phyloP scores from a whole-genome alignment of 2,888 invertebrate species.

The Desoria tigrina region DNA sequence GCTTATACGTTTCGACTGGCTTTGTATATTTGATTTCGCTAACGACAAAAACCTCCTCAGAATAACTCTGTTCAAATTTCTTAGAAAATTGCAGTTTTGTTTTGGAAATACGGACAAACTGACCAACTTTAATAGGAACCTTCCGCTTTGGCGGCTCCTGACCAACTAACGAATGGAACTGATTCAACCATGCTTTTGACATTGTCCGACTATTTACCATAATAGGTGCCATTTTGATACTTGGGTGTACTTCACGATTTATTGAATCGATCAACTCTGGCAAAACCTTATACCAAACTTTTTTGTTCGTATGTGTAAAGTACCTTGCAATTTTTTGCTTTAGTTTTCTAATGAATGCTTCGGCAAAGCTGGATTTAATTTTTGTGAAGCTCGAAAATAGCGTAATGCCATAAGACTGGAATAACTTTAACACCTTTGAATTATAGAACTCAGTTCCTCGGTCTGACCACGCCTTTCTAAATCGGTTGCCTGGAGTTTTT shows the following conservation, averaged over 20 bases:
- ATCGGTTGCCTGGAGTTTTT: not conserved
- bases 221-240: too few species aligned
- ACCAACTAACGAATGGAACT: too few species aligned
- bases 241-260: too few species aligned
- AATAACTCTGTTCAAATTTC: not conserved
- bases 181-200: too few species aligned
- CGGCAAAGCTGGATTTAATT: not conserved
- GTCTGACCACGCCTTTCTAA: not conserved
- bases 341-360: not conserved
- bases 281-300: not conserved
- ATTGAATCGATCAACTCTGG: not conserved
- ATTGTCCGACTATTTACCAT: too few species aligned
- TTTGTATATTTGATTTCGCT: not conserved
- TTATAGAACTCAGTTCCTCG: not conserved
- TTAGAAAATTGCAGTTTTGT: not conserved
- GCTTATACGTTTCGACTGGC: not conserved
- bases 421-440: not conserved
- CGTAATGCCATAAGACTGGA: not conserved
- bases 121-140: not conserved
- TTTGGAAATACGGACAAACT: not conserved
- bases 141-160: too few species aligned
- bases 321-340: not conserved
- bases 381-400: not conserved
- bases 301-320: not conserved
- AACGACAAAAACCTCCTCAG: not conserved